Percentiles rank a stretch among this genome's conserved stretches.
phyloP scores from a whole-genome alignment of 2,113 vertebrate species.

The Peromyscus californicus region DNA sequence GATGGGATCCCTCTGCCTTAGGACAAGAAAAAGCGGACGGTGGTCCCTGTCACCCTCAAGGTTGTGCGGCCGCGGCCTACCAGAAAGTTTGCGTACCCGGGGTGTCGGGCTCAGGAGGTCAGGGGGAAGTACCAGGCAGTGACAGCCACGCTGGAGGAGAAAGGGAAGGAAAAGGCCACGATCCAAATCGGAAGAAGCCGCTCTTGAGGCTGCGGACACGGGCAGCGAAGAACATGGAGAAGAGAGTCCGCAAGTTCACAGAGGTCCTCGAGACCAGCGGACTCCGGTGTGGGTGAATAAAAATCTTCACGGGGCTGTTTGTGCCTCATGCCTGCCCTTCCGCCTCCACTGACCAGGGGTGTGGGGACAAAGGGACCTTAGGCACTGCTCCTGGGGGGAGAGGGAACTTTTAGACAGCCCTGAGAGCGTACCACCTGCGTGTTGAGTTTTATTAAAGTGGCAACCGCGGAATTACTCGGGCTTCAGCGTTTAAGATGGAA shows the following conservation, averaged over 20 bases:
- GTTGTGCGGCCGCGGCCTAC: conserved; percentile 95
- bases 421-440: background rate
- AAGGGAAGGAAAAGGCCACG: conserved; percentile 94
- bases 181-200: conserved; percentile 90
- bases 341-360: conserved; percentile 48
- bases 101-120: conserved; percentile 94
- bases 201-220: conserved; percentile 90
- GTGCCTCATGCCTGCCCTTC: conserved; percentile 69
- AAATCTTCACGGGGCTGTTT: conserved; percentile 33
- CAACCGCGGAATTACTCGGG: background rate
- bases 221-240: conserved; percentile 93
- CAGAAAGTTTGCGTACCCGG: conserved; percentile 94
- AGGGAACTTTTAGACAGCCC: background rate
- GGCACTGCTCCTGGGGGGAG: background rate
- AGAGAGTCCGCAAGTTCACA: conserved; percentile 92
- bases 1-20: conserved; percentile 95
- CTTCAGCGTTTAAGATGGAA: background rate
- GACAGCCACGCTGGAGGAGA: conserved; percentile 94
- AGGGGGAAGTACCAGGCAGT: conserved; percentile 96
- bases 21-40: conserved; percentile 96
- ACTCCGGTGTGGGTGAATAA: conserved; percentile 89
- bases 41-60: conserved; percentile 94
- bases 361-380: background rate
- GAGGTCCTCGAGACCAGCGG: conserved; percentile 93
- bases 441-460: background rate